These are phyloP conservation scores for Propsilocerus akamusi DNA, from an alignment of 1,140 invertebrate genomes.

Conservation along the genomic window DNA sequence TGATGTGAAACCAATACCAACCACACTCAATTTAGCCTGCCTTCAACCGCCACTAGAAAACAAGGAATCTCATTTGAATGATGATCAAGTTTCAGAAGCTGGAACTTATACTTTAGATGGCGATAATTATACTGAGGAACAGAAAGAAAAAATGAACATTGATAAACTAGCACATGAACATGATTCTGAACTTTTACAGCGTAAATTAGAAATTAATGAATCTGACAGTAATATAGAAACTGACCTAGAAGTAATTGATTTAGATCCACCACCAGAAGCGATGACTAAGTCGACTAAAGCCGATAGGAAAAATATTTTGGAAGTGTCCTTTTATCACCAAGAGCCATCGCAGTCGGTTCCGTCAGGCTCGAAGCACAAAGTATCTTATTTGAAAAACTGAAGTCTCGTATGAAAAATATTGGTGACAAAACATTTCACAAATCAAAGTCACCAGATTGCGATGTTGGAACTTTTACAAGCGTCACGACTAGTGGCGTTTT, in stretches of 20 bases:
- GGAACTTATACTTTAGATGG: constrained; percentile 79
- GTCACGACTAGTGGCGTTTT: constrained; percentile 38
- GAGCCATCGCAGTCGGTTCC: constrained; percentile 18
- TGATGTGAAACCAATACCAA: constrained; percentile 4
- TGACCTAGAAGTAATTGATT: not conserved
- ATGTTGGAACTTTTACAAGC: constrained; percentile 34
- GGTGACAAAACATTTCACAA: constrained; percentile 29
- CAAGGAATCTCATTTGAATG: constrained; percentile 14
- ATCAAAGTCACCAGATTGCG: constrained; percentile 21
- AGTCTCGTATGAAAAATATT: constrained; percentile 31
- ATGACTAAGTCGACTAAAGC: not conserved
- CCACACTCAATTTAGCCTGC: not conserved
- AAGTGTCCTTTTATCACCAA: constrained; percentile 37
- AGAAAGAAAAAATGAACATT: constrained; percentile 71
- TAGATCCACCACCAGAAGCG: not conserved
- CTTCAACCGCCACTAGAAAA: constrained; percentile 17
- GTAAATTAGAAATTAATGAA: constrained; percentile 1
- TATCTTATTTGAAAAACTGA: constrained; percentile 36
- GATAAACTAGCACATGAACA: constrained; percentile 43
- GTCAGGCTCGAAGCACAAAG: constrained; percentile 22
- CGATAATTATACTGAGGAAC: constrained; percentile 65
- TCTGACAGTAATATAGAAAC: not conserved
- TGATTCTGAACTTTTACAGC: not conserved
- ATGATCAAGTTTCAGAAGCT: constrained; percentile 44
- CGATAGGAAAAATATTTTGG: constrained; percentile 29